Evolutionary conservation across 2,888 invertebrate species (phyloP).

Genomic region (Galerucella pusilla): DNA sequence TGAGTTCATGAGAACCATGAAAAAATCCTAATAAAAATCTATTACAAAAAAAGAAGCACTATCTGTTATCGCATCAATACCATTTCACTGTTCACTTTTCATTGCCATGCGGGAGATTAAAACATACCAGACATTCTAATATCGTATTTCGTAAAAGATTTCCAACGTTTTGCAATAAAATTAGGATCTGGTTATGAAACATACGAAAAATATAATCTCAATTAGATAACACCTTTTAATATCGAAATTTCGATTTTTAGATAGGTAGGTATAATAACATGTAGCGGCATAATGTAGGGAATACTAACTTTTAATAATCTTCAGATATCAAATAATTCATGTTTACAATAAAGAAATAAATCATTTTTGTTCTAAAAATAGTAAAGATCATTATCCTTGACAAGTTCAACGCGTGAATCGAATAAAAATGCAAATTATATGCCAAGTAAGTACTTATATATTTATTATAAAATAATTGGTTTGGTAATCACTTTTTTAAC

Average conservation of each 20-base stretch:
- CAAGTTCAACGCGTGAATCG: conserved; percentile 12
- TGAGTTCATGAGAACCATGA: background rate
- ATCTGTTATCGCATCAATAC: background rate
- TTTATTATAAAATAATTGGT: background rate
- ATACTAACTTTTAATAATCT: background rate
- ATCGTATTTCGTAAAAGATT: conserved; percentile 10
- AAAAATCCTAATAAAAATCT: too few species aligned
- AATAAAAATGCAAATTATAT: conserved; percentile 17
- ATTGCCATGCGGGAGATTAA: background rate
- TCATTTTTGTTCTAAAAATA: conserved; percentile 28
- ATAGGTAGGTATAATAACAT: background rate
- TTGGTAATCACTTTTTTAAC: background rate
- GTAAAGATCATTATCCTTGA: conserved; percentile 23
- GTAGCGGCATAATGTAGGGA: background rate
- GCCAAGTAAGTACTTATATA: too few species aligned
- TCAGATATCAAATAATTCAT: background rate
- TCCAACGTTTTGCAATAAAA: conserved; percentile 28
- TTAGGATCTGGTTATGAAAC: background rate
- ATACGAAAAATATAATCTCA: conserved; percentile 7
- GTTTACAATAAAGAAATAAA: conserved; percentile 16
- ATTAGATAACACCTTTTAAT: background rate
- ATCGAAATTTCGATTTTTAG: background rate
- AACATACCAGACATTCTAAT: background rate
- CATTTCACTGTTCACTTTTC: conserved; percentile 1
- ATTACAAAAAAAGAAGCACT: background rate